phyloP scores from a whole-genome alignment of 53 echinoderm and acorn worm species.

The Echinometra lucunter region DNA sequence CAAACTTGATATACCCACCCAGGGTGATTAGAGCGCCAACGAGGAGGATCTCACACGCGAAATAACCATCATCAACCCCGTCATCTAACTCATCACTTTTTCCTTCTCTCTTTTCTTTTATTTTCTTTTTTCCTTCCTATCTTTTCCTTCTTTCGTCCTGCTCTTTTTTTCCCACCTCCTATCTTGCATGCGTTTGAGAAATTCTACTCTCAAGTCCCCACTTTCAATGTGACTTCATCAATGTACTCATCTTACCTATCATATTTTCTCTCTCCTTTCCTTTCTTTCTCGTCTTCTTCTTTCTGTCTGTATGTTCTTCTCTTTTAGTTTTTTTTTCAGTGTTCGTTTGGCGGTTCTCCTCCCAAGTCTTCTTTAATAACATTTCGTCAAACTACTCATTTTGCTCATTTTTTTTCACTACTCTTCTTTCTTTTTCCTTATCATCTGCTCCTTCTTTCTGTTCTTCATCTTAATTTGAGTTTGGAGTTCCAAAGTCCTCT shows the following conservation, averaged over 20 bases:
- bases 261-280: background rate
- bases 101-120: background rate
- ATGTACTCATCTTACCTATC: no score
- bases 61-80: constrained; percentile 62
- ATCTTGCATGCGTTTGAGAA: background rate
- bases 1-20: constrained; percentile 65
- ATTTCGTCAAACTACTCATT: no score
- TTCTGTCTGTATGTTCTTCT: background rate
- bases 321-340: background rate
- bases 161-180: background rate
- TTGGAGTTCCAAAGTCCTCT: no score
- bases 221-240: background rate
- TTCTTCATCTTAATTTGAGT: no score
- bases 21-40: constrained; percentile 48
- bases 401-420: no score
- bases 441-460: no score
- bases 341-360: background rate
- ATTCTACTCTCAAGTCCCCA: background rate
- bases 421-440: no score
- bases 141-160: background rate
- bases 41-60: constrained; percentile 67
- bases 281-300: background rate
- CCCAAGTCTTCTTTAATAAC: no score
- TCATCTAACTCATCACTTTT: constrained; percentile 47
- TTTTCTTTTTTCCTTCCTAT: background rate